Evolutionary conservation across 2,888 invertebrate species (phyloP).

Genomic region (Cenopis cana): DNA sequence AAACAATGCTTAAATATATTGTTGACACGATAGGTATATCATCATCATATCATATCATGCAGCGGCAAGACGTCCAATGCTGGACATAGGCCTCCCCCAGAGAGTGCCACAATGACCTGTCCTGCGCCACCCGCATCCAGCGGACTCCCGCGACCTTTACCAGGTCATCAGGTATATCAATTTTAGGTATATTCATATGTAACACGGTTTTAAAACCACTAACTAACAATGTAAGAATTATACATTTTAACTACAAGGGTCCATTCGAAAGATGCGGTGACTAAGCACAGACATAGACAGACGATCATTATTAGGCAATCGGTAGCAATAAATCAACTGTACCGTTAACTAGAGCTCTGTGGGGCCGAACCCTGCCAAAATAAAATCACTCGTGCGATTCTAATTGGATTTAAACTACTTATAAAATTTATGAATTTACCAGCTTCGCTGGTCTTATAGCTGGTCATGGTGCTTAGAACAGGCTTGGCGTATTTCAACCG

Average conservation of each 20-base stretch:
- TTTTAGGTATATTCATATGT: too few relatives aligned
- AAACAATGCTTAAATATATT: too few relatives aligned
- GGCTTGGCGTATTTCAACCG: not conserved
- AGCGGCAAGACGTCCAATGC: too few relatives aligned
- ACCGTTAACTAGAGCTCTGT: slow-evolving; percentile 13
- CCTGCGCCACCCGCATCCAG: too few relatives aligned
- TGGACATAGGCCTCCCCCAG: too few relatives aligned
- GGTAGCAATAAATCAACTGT: slow-evolving; percentile 34
- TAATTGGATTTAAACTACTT: slow-evolving; percentile 2
- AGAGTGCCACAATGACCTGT: too few relatives aligned
- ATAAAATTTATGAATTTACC: not conserved
- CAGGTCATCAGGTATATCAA: too few relatives aligned
- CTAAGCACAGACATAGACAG: slow-evolving; percentile 35
- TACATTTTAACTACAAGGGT: not conserved
- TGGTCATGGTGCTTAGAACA: not conserved
- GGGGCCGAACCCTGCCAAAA: slow-evolving; percentile 6
- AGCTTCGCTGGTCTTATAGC: not conserved
- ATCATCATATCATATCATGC: too few relatives aligned
- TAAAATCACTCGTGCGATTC: not conserved
- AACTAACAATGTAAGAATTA: not conserved
- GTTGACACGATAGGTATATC: too few relatives aligned
- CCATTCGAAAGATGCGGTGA: slow-evolving; percentile 12
- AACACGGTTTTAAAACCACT: not conserved
- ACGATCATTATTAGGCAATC: slow-evolving; percentile 36
- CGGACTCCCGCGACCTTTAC: too few relatives aligned